Base-by-base conservation (phyloP, 2,113 vertebrate genomes). In the Stegastes partitus region DNA sequence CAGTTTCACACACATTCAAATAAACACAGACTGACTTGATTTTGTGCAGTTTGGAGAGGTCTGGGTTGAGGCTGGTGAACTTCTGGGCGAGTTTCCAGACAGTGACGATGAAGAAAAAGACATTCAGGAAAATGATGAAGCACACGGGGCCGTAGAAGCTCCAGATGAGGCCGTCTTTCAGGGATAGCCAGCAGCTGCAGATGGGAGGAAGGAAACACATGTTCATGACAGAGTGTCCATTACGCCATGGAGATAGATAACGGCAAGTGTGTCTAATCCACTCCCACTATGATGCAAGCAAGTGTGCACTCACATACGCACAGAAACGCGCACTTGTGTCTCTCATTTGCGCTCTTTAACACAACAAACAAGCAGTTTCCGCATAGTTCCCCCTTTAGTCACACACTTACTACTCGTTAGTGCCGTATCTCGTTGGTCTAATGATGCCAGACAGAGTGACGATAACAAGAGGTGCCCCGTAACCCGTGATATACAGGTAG, bases 21-120 rank as follows among this genome's bases (percentile, higher is more conserved):
- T 44, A 57, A 11, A 50, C 16, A 54, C 8, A 21, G 53, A 87
- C 91, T 93, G 25, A 96, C 96, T 88, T 94, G 1, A 95, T 93
- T 82, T 94, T 95, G 84, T 89, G 93, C 11, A 97, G 84, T 5
- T 93, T 94, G 65, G 94, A 91, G 67, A 95, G 85, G 53, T 97
- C 95, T 2, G 96, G 96, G 81, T 95, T 96, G 78, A 97, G 93
- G 44, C 94, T 95, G 47, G 94, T 82, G 77, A 97, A 96, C 87
- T 97, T 97, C 65, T 90, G 83, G 0, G 91, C 92, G 4, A 97
- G 95, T 86, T 92, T 96, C 95, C 95, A 97, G 16, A 97, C 91
- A 0, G 95, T 97, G 50, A 93, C 57, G 68, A 96, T 81, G 18
- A 97, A 97, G 84, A 96, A 94, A 64, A 94, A 77, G 18, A 93